Evolutionary conservation across 2,888 invertebrate genomes (phyloP).

Genomic region (Tetranychus piercei): DNA sequence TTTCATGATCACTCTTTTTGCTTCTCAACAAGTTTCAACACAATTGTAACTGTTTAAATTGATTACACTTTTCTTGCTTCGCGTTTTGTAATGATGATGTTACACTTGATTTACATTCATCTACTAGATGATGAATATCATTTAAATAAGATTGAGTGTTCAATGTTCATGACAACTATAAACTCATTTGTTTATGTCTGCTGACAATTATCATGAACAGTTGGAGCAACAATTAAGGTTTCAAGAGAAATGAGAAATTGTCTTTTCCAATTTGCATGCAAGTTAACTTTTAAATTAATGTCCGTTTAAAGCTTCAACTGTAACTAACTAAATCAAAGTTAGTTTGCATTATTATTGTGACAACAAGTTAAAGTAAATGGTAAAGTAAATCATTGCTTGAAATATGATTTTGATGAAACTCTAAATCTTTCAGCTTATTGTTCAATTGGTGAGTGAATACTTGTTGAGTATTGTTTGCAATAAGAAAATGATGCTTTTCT

Average conservation of each 20-base stretch:
- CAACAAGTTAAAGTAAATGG: background rate
- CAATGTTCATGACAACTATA: background rate
- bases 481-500: too few relatives aligned
- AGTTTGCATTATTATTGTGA: background rate
- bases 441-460: too few relatives aligned
- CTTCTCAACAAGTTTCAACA: too few relatives aligned
- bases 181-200: background rate
- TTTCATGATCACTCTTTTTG: too few relatives aligned
- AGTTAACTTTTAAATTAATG: too few relatives aligned
- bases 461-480: too few relatives aligned
- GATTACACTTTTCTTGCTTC: too few relatives aligned
- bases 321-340: background rate
- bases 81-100: background rate
- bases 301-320: too few relatives aligned
- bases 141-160: background rate
- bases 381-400: too few relatives aligned
- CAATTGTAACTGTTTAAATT: too few relatives aligned
- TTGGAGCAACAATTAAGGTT: background rate
- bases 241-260: background rate
- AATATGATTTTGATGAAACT: too few relatives aligned
- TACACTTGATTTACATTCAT: background rate
- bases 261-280: background rate
- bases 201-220: background rate
- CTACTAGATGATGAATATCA: background rate
- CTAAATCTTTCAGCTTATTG: too few relatives aligned